phyloP scores from a whole-genome alignment of 1,140 invertebrate genomes.

The Hylaeus anthracinus region DNA sequence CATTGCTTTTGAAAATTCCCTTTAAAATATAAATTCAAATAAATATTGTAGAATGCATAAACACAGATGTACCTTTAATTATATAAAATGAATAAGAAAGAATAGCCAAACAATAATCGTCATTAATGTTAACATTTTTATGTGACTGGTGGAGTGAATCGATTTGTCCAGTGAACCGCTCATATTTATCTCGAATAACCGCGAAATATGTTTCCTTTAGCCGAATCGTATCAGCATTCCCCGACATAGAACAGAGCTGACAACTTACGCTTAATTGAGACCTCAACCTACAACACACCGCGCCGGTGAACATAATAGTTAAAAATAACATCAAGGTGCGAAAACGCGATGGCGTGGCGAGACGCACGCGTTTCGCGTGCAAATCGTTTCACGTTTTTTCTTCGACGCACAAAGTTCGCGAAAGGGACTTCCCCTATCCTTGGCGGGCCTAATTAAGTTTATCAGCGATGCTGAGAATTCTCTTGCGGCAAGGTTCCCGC shows the following conservation, averaged over 20 bases:
- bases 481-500: slow-evolving; percentile 47
- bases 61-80: too few relatives aligned
- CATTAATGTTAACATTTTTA: too few relatives aligned
- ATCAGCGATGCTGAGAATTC: slow-evolving; percentile 57
- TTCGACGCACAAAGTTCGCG: too few relatives aligned
- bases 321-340: slow-evolving; percentile 57
- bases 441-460: slow-evolving; percentile 52
- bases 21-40: too few relatives aligned
- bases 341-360: slow-evolving; percentile 9
- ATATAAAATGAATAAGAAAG: too few relatives aligned
- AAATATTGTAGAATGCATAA: too few relatives aligned
- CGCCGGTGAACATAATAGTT: slow-evolving; percentile 49
- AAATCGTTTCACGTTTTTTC: neutral
- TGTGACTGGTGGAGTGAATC: too few relatives aligned
- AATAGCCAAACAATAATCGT: too few relatives aligned
- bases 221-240: neutral
- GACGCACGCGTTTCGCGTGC: slow-evolving; percentile 5
- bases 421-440: neutral
- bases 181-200: neutral
- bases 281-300: slow-evolving; percentile 33
- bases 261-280: slow-evolving; percentile 43
- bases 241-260: neutral
- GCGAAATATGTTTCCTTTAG: neutral
- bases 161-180: neutral
- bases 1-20: too few relatives aligned